Conservation (phyloP, 1,140 invertebrate genomes). For the Calephelis virginiensis region DNA sequence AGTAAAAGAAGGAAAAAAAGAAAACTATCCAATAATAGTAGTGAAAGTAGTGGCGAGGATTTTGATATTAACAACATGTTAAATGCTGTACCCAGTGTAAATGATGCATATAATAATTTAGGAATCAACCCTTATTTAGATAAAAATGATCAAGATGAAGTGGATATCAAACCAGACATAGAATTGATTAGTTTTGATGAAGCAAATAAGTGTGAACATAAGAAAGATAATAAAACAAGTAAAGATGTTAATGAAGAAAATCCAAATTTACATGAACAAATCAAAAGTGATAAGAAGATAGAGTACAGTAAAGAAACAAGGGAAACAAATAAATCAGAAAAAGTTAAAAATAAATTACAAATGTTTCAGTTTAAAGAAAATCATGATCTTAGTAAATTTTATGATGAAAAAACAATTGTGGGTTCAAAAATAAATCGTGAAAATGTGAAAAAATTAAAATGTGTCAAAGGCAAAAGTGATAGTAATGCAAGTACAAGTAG, state of each 20-base stretch:
- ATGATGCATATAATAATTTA: conserved; percentile 63
- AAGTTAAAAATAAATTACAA: conserved; percentile 56
- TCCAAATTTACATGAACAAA: conserved; percentile 24
- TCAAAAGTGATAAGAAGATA: conserved; percentile 15
- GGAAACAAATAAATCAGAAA: conserved; percentile 29
- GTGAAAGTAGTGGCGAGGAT: not conserved
- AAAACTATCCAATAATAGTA: conserved; percentile 16
- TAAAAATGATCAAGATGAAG: conserved; percentile 26
- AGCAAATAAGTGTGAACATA: not conserved
- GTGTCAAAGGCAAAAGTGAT: conserved; percentile 14
- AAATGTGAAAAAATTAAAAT: conserved; percentile 18
- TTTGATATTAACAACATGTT: conserved; percentile 37
- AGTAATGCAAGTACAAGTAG: conserved; percentile 25
- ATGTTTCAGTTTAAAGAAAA: conserved; percentile 61
- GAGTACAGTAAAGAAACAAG: conserved; percentile 20
- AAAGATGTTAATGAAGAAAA: conserved; percentile 12
- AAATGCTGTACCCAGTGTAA: conserved; percentile 68
- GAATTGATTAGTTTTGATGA: not conserved
- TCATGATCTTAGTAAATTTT: conserved; percentile 50
- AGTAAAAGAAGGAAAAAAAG: conserved; percentile 34
- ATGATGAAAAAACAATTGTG: conserved; percentile 32
- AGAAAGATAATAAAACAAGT: not conserved
- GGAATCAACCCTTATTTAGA: conserved; percentile 54
- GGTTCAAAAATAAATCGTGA: conserved; percentile 22
- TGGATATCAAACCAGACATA: conserved; percentile 5